Conservation (phyloP, 2,888 invertebrate genomes). For the Mantis religiosa region DNA sequence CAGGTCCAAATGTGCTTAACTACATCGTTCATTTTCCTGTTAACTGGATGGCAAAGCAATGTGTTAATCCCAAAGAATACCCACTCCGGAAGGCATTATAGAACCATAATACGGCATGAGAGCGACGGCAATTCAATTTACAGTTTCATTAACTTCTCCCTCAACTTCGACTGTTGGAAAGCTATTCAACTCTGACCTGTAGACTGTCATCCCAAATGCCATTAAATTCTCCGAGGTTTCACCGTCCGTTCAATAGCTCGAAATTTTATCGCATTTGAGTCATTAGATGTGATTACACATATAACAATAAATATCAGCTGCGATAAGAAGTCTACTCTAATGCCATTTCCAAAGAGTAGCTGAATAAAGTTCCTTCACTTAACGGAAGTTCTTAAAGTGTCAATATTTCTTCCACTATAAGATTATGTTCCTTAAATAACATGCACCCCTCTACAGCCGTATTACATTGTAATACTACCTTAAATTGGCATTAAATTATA, state of each 20-base stretch:
- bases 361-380: too few species aligned
- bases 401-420: too few species aligned
- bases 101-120: not conserved
- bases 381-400: too few species aligned
- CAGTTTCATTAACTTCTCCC: not conserved
- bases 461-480: too few species aligned
- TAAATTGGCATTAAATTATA: not conserved
- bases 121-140: not conserved
- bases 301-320: not conserved
- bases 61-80: not conserved
- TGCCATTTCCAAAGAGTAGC: too few species aligned
- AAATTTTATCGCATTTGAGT: not conserved
- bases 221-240: not conserved
- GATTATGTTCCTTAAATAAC: too few species aligned
- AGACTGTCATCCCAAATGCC: too few species aligned
- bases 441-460: too few species aligned
- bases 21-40: not conserved
- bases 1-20: not conserved
- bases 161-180: not conserved
- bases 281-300: not conserved
- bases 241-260: not conserved
- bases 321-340: not conserved
- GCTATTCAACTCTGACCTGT: not conserved
- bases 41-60: not conserved
- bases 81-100: too few species aligned